A percentile compares a stretch with the other conserved stretches of the same genome.
Conservation (phyloP, 2,888 invertebrate genomes). For the Actias luna region DNA sequence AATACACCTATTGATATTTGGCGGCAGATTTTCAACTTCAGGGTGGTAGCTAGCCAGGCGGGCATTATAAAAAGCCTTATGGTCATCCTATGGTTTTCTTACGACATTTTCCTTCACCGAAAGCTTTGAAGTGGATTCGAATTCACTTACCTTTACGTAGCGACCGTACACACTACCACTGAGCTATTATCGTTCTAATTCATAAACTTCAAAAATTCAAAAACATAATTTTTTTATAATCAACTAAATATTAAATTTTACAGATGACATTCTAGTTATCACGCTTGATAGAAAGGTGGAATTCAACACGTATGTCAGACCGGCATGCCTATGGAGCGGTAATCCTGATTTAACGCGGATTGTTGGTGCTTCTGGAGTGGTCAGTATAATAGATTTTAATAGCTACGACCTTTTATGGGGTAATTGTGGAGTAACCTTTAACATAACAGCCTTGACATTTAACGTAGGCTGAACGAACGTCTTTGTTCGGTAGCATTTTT, state of each 20-base stretch:
- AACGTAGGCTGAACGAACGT: neutral
- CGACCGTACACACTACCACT: too few relatives aligned
- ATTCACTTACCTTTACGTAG: too few relatives aligned
- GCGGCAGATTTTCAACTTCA: too few relatives aligned
- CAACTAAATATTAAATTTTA: slow-evolving; percentile 25
- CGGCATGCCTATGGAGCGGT: slow-evolving; percentile 82
- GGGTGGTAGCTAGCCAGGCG: too few relatives aligned
- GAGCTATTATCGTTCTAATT: too few relatives aligned
- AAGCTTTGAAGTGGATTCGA: too few relatives aligned
- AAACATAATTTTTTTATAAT: neutral
- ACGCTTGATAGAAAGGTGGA: slow-evolving; percentile 71
- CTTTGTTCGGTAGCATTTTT: neutral
- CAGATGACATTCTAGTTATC: slow-evolving; percentile 82
- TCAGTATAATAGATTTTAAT: slow-evolving; percentile 39
- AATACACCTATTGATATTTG: too few relatives aligned
- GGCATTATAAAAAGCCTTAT: too few relatives aligned
- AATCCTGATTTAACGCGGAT: slow-evolving; percentile 52
- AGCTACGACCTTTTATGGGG: neutral
- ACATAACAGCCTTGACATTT: neutral
- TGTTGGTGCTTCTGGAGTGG: slow-evolving; percentile 67
- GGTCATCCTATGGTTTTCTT: too few relatives aligned
- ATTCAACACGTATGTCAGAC: slow-evolving; percentile 75
- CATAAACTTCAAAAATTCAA: too few relatives aligned
- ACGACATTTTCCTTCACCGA: too few relatives aligned
- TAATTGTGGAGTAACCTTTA: neutral